Evolutionary conservation across 2,797 vertebrate genomes (phyloP), one percentile per base, ranked within the genome.

Genomic region (Sciaenops ocellatus): DNA sequence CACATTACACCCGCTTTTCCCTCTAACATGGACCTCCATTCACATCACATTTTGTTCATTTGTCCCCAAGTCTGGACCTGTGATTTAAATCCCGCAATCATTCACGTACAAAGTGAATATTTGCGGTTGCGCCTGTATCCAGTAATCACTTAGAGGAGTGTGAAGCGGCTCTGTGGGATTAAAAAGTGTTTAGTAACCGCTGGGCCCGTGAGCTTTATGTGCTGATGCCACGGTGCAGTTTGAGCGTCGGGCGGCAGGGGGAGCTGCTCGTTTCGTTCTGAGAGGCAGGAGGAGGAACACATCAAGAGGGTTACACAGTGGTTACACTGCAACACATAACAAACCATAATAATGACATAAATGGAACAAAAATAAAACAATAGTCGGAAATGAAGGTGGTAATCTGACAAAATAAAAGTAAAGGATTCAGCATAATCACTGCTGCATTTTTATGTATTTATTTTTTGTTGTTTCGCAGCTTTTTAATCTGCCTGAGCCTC

Each of bases 261-360:
- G 66, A 90, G 89, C 90, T 95, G 89, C 82, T 89, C 84, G 42
- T 90, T 94, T 93, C 90, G 52, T 64, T 85, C 79, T 92, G 88
- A 80, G 63, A 77, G 24, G 22, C 48, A 54, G 46, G 4, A 46
- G 54, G 6, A 41, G 52, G 34, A 34, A 12, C 61, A 3, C 68
- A 28, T 6, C 66, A 62, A 50, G n/a, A 38, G 65, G 48, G 42
- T 54, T 56, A 55, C 69, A 74, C 34, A 62, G 81, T 48, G 54
- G n/a, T 38, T 69, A 11, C 52, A 74, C 48, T 67, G 69, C 70
- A 48, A 77, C 6, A 52, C 28, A 64, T 4, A 34, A 68, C 62
- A 60, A 70, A 78, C 55, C 64, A 41, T 10, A n/a, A 69, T 64
- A 63, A 68, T 22, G 4, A 54, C 64, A 78, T 20, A n/a, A 69